phyloP scores from a whole-genome alignment of 2,888 invertebrate species.

The Hypena proboscidalis region DNA sequence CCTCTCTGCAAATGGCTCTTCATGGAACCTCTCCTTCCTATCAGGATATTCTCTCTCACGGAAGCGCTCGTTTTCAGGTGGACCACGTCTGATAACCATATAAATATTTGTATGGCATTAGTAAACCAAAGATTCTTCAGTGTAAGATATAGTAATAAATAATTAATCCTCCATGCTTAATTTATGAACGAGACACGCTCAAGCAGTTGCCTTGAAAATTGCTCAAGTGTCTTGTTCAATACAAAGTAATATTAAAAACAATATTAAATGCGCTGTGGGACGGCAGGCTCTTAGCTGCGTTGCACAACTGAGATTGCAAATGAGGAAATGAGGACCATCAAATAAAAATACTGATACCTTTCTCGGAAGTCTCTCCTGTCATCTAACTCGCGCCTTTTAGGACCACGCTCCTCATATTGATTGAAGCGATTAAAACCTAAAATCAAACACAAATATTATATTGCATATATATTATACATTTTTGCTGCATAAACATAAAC shows the following conservation, averaged over 20 bases:
- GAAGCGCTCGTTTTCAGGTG: constrained; percentile 65
- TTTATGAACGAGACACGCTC: too few species aligned
- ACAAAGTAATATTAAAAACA: too few species aligned
- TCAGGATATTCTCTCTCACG: constrained; percentile 66
- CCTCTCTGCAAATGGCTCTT: constrained; percentile 69
- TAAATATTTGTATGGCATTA: neutral
- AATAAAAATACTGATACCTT: constrained; percentile 46
- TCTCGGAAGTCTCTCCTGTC: constrained; percentile 66
- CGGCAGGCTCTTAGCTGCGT: too few species aligned
- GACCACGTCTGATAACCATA: constrained; percentile 55
- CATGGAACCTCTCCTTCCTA: constrained; percentile 69
- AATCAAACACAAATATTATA: constrained; percentile 13
- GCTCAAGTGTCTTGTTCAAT: too few species aligned
- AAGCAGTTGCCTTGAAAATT: too few species aligned
- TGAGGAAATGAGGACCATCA: neutral
- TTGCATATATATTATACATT: neutral
- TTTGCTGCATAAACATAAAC: too few species aligned
- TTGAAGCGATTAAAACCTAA: constrained; percentile 67
- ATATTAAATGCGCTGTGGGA: too few species aligned
- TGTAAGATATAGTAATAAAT: neutral
- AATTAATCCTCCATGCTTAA: too few species aligned
- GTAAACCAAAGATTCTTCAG: neutral
- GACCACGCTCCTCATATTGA: constrained; percentile 67
- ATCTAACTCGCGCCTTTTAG: constrained; percentile 63
- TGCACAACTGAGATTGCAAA: too few species aligned